Evolutionary conservation across 2,113 vertebrate species (phyloP).

Genomic region (Monarcha castaneiventris): DNA sequence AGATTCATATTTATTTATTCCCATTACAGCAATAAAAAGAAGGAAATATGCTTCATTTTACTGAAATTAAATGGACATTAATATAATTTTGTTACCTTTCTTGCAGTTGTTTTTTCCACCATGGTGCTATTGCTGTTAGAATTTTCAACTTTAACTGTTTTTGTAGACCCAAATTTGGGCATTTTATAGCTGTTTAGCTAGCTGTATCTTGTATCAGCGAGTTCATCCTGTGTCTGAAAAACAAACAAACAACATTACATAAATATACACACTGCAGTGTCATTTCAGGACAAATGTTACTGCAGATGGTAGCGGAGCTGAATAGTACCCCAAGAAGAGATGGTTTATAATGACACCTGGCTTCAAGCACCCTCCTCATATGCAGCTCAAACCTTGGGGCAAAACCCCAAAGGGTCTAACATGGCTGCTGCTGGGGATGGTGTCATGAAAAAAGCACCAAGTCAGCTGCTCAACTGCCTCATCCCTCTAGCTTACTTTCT

Average conservation of each 20-base stretch:
- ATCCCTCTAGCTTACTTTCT: neutral
- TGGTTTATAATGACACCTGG: neutral
- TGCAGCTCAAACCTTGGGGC: neutral
- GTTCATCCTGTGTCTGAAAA: slow-evolving; percentile 90
- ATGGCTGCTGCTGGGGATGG: accelerated
- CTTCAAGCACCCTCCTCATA: neutral
- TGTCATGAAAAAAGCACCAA: neutral
- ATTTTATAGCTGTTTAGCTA: slow-evolving; percentile 92
- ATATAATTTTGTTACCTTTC: slow-evolving; percentile 82
- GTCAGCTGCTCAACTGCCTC: neutral
- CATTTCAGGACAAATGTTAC: neutral
- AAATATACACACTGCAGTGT: neutral
- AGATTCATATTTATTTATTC: neutral
- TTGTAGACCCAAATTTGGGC: slow-evolving; percentile 93
- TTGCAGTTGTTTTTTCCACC: slow-evolving; percentile 95
- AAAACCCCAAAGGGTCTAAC: neutral
- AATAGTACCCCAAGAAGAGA: neutral
- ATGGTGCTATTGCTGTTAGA: slow-evolving; percentile 94
- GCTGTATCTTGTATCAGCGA: slow-evolving; percentile 79
- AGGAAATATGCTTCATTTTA: neutral
- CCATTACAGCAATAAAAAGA: neutral
- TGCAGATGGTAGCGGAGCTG: neutral
- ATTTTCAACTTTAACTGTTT: slow-evolving; percentile 80
- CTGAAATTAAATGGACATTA: neutral
- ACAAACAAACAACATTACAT: neutral